A percentile compares a stretch with the other conserved stretches of the same genome.
Evolutionary conservation across 1,140 invertebrate genomes (phyloP).

Genomic region (Pogonognathellus flavescens): DNA sequence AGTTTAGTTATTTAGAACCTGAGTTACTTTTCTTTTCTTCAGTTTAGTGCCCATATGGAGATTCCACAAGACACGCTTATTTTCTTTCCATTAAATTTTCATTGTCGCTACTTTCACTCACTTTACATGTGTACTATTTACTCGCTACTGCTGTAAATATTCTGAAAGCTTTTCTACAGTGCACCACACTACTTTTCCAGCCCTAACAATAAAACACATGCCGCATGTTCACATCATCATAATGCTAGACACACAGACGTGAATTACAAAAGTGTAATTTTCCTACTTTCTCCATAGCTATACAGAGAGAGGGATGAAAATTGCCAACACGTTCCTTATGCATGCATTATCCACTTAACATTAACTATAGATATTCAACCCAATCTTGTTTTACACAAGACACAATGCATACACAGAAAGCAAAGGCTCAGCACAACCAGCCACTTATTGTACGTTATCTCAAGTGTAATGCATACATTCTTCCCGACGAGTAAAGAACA

Average conservation of each 20-base stretch:
- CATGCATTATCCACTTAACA: no score
- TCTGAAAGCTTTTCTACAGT: neutral
- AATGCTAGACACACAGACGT: no score
- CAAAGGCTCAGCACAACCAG: neutral
- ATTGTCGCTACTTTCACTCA: neutral
- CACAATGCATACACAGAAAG: neutral
- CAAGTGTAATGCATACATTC: slow-evolving; percentile 36
- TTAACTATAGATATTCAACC: neutral
- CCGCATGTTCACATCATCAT: neutral
- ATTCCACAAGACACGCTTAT: neutral
- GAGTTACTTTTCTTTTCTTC: neutral
- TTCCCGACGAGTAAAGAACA: slow-evolving; percentile 34
- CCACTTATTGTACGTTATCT: slow-evolving; percentile 1
- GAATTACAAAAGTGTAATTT: no score
- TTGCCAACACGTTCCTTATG: no score
- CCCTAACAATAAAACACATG: neutral
- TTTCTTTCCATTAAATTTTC: slow-evolving; percentile 16
- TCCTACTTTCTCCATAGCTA: no score
- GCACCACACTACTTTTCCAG: neutral
- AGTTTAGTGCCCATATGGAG: neutral
- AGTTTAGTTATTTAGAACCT: slow-evolving; percentile 12
- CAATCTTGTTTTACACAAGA: neutral
- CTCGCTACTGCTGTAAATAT: neutral
- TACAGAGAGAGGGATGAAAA: no score
- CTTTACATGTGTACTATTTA: neutral